A percentile compares a stretch with the other conserved stretches of the same genome.
Evolutionary conservation across 2,797 vertebrate species (phyloP).

Genomic region (Meriones psammophilus): DNA sequence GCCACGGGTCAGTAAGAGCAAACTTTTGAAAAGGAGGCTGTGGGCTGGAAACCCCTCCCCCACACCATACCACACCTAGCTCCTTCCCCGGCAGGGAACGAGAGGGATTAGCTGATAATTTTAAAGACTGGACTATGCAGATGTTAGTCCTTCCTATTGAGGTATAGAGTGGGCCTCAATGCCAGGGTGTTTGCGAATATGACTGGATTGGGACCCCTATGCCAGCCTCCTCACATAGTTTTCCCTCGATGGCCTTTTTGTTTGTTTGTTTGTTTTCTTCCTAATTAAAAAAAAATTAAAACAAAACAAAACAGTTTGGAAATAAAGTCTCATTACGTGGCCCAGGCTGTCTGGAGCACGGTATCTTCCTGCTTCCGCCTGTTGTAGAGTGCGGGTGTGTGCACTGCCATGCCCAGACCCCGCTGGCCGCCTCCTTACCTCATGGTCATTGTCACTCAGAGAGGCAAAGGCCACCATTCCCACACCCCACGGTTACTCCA

Average conservation of each 20-base stretch:
- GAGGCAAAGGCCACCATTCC: neutral
- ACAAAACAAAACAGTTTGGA: neutral
- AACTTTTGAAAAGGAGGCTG: neutral
- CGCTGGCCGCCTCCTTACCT: neutral
- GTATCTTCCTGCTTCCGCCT: neutral
- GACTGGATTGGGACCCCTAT: too few relatives aligned
- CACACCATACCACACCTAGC: neutral
- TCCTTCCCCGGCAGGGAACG: neutral
- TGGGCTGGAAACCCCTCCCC: neutral
- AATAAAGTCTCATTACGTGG: neutral
- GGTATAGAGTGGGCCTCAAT: neutral
- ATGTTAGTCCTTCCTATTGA: too few relatives aligned
- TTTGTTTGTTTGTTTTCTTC: neutral
- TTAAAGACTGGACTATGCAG: neutral
- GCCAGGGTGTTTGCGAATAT: neutral
- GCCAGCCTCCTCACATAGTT: neutral
- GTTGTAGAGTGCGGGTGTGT: too few relatives aligned
- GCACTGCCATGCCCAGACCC: fast-evolving
- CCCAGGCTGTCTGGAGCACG: neutral
- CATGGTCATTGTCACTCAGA: neutral
- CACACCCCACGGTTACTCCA: neutral
- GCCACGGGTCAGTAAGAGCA: neutral
- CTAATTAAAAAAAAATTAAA: neutral
- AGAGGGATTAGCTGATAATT: neutral
- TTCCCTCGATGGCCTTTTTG: neutral